Base-by-base conservation (phyloP, 2,888 invertebrate species). In the Synanthedon andrenaeformis region DNA sequence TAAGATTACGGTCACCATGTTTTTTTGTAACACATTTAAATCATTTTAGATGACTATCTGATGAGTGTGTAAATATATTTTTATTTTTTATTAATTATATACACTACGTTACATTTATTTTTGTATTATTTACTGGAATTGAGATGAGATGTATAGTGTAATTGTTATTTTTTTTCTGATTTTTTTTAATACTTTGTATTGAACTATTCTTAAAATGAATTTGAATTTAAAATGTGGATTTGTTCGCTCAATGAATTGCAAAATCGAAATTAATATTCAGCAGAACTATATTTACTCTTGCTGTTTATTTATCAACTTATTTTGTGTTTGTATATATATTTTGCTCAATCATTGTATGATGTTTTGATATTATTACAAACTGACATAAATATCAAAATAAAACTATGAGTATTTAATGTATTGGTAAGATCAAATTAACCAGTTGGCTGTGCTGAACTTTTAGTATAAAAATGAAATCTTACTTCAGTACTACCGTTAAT, bases 31-130 rank as follows among this genome's bases (percentile, higher is more conserved):
- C 61, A 57, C 58, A 62, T 64, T 62, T 62, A 62, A 54, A 63
- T 69, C 58, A 62, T 65, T 68, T 65, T 70, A 67, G 60, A 62
- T 64, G 55, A 54, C 60, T 66, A 73, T 51, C 13, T 6, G 50
- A 79, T 75, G 63, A 66, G 65, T 82, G 82, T 84, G 23, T 23
- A 23, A 23, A 82, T 74, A 82, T 82, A 82, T 60, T 77, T 35
- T 73, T 71, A 71, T 79, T 81, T 82, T 82, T 78, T 81, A 74
- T 69, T 70, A 60, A 75, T 79, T 76, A 74, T 76, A 76, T 80
- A 78, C 71, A 75, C 69, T 70, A 74, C 69, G 69, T 74, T 70
- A 70, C 66, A 70, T 72, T 76, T 74, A 74, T 78, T 79, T 78
- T 74, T 79, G 74, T 80, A 76, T 77, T 68, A 70, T 82, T 83